phyloP scores from a whole-genome alignment of 2,113 vertebrate genomes.

The Microtus oregoni region DNA sequence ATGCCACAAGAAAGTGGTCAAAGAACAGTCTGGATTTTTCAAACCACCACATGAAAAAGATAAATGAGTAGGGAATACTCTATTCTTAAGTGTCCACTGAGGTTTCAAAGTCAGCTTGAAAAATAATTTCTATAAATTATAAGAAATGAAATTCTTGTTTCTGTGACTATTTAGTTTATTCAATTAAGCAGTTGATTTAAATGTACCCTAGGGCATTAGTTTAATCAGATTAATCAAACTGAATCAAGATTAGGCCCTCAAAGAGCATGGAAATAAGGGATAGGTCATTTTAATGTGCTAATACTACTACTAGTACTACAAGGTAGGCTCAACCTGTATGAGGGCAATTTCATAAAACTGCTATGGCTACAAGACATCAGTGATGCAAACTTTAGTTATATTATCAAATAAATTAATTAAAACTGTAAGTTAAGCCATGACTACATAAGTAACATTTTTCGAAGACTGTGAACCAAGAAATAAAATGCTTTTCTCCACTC shows the following conservation, averaged over 20 bases:
- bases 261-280: not conserved
- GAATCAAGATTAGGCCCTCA: not conserved
- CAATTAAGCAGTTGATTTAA: not conserved
- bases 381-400: not conserved
- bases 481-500: not conserved
- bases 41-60: not conserved
- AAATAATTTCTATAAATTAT: not conserved
- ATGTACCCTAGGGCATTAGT: not conserved
- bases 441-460: not conserved
- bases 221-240: not conserved
- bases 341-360: not conserved
- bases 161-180: not conserved
- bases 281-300: not conserved
- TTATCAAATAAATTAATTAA: not conserved
- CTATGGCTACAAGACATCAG: not conserved
- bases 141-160: not conserved
- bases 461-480: not conserved
- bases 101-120: not conserved
- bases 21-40: not conserved
- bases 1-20: not conserved
- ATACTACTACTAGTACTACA: not conserved
- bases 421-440: not conserved
- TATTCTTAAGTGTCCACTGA: not conserved
- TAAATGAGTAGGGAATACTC: not conserved
- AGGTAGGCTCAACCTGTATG: not conserved